phyloP scores from a whole-genome alignment of 2,888 invertebrate genomes.

The Venustoraphidia nigricollis region DNA sequence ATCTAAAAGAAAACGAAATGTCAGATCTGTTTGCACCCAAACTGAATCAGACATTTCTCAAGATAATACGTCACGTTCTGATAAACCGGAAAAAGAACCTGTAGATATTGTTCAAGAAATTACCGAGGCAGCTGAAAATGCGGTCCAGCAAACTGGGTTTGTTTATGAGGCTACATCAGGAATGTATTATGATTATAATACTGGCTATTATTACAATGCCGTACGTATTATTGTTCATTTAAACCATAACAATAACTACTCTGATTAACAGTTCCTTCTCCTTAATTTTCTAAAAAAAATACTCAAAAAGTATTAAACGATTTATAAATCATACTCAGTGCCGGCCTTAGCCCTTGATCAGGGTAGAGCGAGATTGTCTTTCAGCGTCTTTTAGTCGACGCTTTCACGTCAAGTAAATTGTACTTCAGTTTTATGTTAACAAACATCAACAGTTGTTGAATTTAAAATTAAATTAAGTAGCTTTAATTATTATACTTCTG shows the following conservation, averaged over 20 bases:
- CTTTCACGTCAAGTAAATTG: too few relatives aligned
- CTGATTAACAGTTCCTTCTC: neutral
- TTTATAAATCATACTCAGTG: too few relatives aligned
- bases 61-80: constrained; percentile 8
- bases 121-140: constrained; percentile 58
- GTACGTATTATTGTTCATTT: constrained; percentile 33
- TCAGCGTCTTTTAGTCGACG: too few relatives aligned
- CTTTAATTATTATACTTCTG: too few relatives aligned
- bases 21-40: constrained; percentile 6
- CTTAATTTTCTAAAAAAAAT: neutral
- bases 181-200: constrained; percentile 75
- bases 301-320: too few relatives aligned
- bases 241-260: neutral
- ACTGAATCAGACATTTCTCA: constrained; percentile 2
- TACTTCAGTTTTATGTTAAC: too few relatives aligned
- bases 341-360: too few relatives aligned
- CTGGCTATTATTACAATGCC: constrained; percentile 82
- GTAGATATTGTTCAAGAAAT: constrained; percentile 52
- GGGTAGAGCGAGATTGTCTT: too few relatives aligned
- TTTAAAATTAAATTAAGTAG: too few relatives aligned
- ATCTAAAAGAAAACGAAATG: neutral
- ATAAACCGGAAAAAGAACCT: constrained; percentile 16
- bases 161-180: constrained; percentile 77
- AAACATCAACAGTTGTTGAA: too few relatives aligned
- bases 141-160: constrained; percentile 59